Evolutionary conservation across 2,797 vertebrate species (phyloP), one percentile per base, ranked within the genome.

Genomic region (Sebastes jordani): DNA sequence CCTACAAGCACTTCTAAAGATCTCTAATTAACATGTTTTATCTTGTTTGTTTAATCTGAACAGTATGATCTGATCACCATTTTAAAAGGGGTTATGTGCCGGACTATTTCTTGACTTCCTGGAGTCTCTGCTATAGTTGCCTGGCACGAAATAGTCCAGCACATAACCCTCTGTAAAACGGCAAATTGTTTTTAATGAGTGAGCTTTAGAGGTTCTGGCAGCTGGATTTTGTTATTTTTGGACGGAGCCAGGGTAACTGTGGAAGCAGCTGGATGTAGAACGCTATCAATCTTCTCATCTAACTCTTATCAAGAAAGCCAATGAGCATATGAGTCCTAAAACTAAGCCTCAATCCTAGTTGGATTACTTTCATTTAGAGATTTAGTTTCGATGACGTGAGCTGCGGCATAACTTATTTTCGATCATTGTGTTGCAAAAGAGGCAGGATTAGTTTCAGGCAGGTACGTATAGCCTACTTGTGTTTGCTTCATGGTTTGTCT

Each of bases 401-500:
- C 42, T 49, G 38, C 23, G 3, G 18, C 49, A 30, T 36, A 4
- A 29, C 58, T 64, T 20, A 61, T 42, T 74, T 29, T 7, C 0
- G 10, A 29, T 42, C 54, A 42, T 23, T 56, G 13, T 34, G 34
- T 78, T 80, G 29, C 32, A 22, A 55, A 70, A 72, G 29, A 63
- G 16, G 8, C 7, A 38, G 23, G n/a, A 69, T 52, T 59, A 32
- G 13, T 42, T 74, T 68, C 20, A 74, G 52, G 23, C 58, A 65
- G 63, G 34, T 38, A 56, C 18, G 34, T 36, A 61, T 23, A 56
- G 34, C 4, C 58, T 46, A 23, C 32, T 63, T 58, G 3, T 81
- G 27, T 42, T 75, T 86, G n/a, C 18, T 20, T 32, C 42, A 42
- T 25, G 25, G 27, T 60, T 80, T 68, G 18, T 70, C 76, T 69